Base-by-base conservation (phyloP, 1,140 invertebrate genomes). In the Brachionus rubens region DNA sequence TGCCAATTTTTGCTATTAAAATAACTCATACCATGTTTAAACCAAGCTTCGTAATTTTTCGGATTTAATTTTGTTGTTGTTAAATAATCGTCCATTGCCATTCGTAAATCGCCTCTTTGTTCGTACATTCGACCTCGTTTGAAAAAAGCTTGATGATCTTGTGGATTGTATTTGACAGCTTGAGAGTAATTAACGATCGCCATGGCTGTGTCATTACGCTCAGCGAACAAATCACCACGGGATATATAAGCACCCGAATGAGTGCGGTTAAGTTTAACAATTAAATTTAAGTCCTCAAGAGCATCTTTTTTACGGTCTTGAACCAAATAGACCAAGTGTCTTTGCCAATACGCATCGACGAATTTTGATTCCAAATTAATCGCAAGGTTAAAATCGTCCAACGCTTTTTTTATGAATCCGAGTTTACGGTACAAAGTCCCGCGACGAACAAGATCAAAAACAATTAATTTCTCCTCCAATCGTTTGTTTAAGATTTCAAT, bases 291-390 rank as follows among this genome's bases (percentile, higher is more conserved):
- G 65, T 84, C 83, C 24, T 82, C 81, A 21, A 84, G 52, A 9
- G 84, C 84, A 12, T 78, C 79, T 16, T 80, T 76, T 67, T 81
- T 82, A 56, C 81, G 81, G 59, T 82, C 82, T 48, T 82, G 81
- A 26, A 85, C 77, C 24, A 84, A 50, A 72, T 80, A 82, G 48
- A 85, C 72, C 9, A 85, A 78, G 77, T 84, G 83, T n/a, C 84
- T 76, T 75, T 85, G 83, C 84, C 84, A 85, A 78, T 84, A 85
- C 0, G 83, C 83, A 77, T 84, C 82, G 40, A 84, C 77, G 30
- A 83, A 77, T 62, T 79, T 50, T 6, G 82, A 81, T 56, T 85
- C 83, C 68, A 82, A 62, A 19, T 80, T 65, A 41, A 84, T 83
- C 16, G 82, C 82, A 78, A 59, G 77, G 56, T 82, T 78, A 16